Conservation (phyloP, 2,113 vertebrate species). For the Stictonetta naevosa region DNA sequence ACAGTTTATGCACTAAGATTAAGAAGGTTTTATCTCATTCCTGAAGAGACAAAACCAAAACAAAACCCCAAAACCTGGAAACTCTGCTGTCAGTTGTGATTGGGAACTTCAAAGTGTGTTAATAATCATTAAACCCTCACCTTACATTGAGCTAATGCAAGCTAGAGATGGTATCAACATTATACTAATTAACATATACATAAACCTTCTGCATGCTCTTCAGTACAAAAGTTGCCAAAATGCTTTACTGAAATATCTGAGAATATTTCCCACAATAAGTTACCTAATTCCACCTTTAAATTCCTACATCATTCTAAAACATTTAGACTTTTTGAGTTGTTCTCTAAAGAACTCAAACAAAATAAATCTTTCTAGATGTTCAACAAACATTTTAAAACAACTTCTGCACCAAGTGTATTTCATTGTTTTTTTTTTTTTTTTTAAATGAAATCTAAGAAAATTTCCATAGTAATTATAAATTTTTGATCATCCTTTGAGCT, state of each 20-base stretch:
- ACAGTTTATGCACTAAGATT: neutral
- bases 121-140: constrained; percentile 16
- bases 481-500: neutral
- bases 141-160: neutral
- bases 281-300: neutral
- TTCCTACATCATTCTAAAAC: neutral
- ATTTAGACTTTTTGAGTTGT: neutral
- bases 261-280: neutral
- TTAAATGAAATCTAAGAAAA: neutral
- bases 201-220: neutral
- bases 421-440: neutral
- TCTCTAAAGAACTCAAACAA: neutral
- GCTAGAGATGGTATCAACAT: neutral
- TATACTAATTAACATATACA: neutral
- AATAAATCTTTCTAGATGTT: neutral
- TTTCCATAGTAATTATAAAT: neutral
- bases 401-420: neutral
- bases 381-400: neutral
- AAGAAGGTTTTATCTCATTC: constrained; percentile 39
- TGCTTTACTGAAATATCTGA: neutral
- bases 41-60: neutral
- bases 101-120: neutral
- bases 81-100: neutral
- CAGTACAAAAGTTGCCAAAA: neutral
- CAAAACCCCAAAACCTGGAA: neutral